Percentiles rank a stretch among this genome's conserved stretches.
These are phyloP conservation scores for Astropecten irregularis DNA, from an alignment of 53 echinoderm and acorn worm species.

Conservation along the genomic window DNA sequence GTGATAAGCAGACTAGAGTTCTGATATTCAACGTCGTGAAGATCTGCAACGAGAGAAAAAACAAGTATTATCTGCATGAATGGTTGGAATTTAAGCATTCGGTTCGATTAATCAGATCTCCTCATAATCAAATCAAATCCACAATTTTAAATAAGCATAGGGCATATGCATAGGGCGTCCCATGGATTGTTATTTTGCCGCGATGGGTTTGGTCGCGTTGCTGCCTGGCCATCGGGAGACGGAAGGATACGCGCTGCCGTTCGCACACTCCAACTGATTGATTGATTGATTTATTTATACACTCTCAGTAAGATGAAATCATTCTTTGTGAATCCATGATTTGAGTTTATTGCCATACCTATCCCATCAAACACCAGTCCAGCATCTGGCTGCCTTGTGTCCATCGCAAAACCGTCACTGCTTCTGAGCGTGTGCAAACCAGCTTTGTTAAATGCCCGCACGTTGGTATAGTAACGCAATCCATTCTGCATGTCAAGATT, in stretches of 20 bases:
- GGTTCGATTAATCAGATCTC: too few relatives aligned
- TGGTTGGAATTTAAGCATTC: too few relatives aligned
- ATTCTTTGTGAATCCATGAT: too few relatives aligned
- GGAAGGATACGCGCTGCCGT: too few relatives aligned
- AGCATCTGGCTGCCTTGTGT: conserved; percentile 15
- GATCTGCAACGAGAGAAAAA: not conserved
- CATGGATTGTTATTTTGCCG: too few relatives aligned
- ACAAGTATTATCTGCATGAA: too few relatives aligned
- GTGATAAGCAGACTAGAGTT: conserved; percentile 19
- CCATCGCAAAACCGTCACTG: conserved; percentile 54
- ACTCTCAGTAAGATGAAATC: too few relatives aligned
- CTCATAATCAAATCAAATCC: too few relatives aligned
- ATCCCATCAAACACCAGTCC: conserved; percentile 48
- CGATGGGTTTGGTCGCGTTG: not conserved
- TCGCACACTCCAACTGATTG: too few relatives aligned
- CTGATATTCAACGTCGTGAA: conserved; percentile 41
- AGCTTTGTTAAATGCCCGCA: conserved; percentile 53
- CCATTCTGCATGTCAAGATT: conserved; percentile 22
- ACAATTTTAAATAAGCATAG: too few relatives aligned
- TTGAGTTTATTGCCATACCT: conserved; percentile 35
- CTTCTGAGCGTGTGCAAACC: conserved; percentile 36
- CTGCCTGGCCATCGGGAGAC: not conserved
- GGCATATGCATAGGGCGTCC: too few relatives aligned
- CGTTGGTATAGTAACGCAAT: conserved; percentile 33
- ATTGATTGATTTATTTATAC: too few relatives aligned